A percentile compares a stretch with the other conserved stretches of the same genome.
Conservation (phyloP, 1,140 invertebrate species). For the Caenorhabditis tropicalis region DNA sequence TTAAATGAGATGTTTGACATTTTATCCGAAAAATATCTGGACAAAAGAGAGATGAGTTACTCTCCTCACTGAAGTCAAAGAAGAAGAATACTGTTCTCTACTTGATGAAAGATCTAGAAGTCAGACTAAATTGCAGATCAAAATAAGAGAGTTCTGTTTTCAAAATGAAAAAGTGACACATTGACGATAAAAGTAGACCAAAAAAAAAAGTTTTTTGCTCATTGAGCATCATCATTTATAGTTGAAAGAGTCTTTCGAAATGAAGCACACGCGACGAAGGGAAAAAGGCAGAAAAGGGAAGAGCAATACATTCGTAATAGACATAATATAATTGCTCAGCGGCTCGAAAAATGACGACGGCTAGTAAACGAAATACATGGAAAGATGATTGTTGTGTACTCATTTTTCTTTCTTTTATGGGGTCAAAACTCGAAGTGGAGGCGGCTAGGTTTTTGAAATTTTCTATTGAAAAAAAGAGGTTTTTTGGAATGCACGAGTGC, state of each 20-base stretch:
- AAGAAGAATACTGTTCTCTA: too few relatives aligned
- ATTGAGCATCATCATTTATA: conserved; percentile 33
- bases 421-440: background rate
- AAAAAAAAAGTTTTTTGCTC: conserved; percentile 25
- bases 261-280: background rate
- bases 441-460: background rate
- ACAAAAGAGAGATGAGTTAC: too few relatives aligned
- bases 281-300: background rate
- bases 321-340: conserved; percentile 45
- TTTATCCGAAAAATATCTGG: background rate
- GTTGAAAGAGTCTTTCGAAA: background rate
- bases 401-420: background rate
- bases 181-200: background rate
- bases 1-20: conserved; percentile 4
- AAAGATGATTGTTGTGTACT: conserved; percentile 5
- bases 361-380: background rate
- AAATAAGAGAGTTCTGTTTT: background rate
- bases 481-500: background rate
- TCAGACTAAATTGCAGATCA: too few relatives aligned
- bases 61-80: too few relatives aligned
- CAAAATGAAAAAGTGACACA: background rate
- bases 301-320: conserved; percentile 42
- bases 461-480: background rate
- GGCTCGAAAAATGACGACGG: conserved; percentile 34
- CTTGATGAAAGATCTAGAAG: too few relatives aligned